Evolutionary conservation across 2,797 vertebrate species (phyloP).

Genomic region (Sebastes hubbsi): DNA sequence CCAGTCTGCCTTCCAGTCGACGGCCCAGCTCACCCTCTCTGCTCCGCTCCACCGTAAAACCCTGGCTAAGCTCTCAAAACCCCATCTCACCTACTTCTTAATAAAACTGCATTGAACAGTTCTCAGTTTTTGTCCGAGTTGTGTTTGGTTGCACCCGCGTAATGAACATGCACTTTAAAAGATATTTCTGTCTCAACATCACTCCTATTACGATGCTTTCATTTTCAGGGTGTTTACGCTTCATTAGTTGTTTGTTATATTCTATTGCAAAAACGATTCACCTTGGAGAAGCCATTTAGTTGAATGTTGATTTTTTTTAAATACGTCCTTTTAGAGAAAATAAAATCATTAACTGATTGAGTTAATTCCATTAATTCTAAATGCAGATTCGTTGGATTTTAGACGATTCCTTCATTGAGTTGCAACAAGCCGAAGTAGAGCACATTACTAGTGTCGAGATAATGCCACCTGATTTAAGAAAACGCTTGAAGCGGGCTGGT

Average conservation of each 20-base stretch:
- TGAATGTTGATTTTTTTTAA: neutral
- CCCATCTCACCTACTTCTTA: neutral
- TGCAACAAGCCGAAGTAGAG: neutral
- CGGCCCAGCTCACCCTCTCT: neutral
- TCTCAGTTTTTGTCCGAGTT: neutral
- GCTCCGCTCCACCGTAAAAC: neutral
- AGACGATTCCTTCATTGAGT: neutral
- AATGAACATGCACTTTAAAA: constrained; percentile 36
- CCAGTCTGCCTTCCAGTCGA: neutral
- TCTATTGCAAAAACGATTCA: neutral
- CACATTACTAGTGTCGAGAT: constrained; percentile 5
- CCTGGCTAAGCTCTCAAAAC: neutral
- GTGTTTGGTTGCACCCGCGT: constrained; percentile 38
- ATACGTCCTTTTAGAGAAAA: neutral
- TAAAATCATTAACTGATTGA: neutral
- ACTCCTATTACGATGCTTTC: constrained; percentile 3
- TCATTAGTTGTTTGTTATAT: neutral
- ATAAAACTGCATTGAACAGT: neutral
- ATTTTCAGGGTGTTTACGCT: constrained; percentile 25
- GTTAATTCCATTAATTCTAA: constrained; percentile 11
- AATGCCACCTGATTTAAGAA: constrained; percentile 35
- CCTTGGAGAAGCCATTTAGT: constrained; percentile 7
- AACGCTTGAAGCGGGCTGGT: neutral
- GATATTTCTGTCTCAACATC: constrained; percentile 1
- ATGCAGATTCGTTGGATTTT: constrained; percentile 1